These are phyloP conservation scores for Taphrorychus bicolor DNA, from an alignment of 2,888 invertebrate species.

Conservation along the genomic window DNA sequence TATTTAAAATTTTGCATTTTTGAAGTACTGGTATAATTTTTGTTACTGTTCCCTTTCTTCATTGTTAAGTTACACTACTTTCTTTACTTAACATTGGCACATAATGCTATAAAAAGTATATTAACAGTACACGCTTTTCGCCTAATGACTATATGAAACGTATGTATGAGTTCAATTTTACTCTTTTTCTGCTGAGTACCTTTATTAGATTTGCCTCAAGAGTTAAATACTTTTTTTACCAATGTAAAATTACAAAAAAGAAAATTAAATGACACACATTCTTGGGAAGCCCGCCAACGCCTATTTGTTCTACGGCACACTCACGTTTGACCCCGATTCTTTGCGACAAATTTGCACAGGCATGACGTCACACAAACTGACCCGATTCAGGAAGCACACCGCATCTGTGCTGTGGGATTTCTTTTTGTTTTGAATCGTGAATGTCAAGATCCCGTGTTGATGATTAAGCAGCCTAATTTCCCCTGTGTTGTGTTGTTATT, in stretches of 20 bases:
- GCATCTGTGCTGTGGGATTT: conserved; percentile 13
- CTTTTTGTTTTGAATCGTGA: conserved; percentile 3
- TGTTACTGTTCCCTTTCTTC: too few relatives aligned
- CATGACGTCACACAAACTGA: conserved; percentile 30
- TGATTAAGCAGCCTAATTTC: not conserved
- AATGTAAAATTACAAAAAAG: not conserved
- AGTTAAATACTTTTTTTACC: too few relatives aligned
- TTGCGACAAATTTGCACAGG: conserved; percentile 28
- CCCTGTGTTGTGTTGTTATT: not conserved
- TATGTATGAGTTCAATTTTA: too few relatives aligned
- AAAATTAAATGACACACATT: not conserved
- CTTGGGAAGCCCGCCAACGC: not conserved
- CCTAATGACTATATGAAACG: too few relatives aligned
- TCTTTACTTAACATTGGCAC: too few relatives aligned
- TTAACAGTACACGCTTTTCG: too few relatives aligned
- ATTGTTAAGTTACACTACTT: too few relatives aligned
- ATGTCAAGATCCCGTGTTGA: conserved; percentile 2
- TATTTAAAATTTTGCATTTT: too few relatives aligned
- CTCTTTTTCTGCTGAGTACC: not conserved
- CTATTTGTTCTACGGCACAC: conserved; percentile 14
- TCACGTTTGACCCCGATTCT: conserved; percentile 34
- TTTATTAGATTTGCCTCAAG: too few relatives aligned
- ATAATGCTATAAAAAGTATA: too few relatives aligned
- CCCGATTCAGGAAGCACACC: conserved; percentile 14
- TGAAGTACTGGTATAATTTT: too few relatives aligned